phyloP scores from a whole-genome alignment of 1,140 invertebrate species.

The Drosophila tropicalis region DNA sequence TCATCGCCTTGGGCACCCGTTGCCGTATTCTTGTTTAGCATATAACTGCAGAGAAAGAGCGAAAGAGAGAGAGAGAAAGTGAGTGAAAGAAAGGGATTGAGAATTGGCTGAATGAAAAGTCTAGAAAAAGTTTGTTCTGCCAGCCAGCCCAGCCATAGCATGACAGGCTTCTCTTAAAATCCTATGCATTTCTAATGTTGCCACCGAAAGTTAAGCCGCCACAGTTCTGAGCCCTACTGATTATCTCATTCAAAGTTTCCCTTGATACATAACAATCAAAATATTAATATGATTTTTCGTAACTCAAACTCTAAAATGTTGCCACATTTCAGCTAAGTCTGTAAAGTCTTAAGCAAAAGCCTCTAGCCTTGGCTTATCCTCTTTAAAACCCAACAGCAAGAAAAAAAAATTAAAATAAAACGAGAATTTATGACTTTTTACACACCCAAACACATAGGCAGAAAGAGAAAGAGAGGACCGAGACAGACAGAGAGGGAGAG shows the following conservation, averaged over 20 bases:
- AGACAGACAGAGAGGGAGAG: not conserved
- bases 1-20: constrained; percentile 58
- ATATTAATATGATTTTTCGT: constrained; percentile 7
- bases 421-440: constrained; percentile 7
- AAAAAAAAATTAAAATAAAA: not conserved
- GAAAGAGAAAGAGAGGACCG: no score
- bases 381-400: not conserved
- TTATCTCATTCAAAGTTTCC: constrained; percentile 1
- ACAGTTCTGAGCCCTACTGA: constrained; percentile 59
- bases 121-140: constrained; percentile 25
- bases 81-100: constrained; percentile 10
- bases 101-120: constrained; percentile 16
- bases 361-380: constrained; percentile 9
- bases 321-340: not conserved
- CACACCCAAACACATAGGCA: not conserved
- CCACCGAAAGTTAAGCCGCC: constrained; percentile 17
- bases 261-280: constrained; percentile 8
- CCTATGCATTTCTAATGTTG: constrained; percentile 61
- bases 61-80: not conserved
- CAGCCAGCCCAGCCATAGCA: not conserved
- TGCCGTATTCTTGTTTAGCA: constrained; percentile 56
- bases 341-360: constrained; percentile 3
- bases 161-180: constrained; percentile 38
- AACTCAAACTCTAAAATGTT: not conserved
- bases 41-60: constrained; percentile 50